phyloP scores from a whole-genome alignment of 53 echinoderm and acorn worm species.

The Hippasteria phrygiana region DNA sequence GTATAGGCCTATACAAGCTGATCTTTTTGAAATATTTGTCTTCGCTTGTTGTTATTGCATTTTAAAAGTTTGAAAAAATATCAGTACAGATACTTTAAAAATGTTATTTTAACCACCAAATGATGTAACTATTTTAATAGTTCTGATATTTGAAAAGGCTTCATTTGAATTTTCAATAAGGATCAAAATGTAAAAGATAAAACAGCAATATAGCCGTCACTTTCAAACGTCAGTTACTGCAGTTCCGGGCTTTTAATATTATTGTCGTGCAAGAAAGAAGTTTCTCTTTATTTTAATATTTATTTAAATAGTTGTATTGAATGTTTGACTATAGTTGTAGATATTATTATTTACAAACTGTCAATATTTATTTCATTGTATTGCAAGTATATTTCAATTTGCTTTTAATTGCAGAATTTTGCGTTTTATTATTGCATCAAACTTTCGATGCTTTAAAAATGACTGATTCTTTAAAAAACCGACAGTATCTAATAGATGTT shows the following conservation, averaged over 20 bases:
- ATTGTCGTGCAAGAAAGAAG: neutral
- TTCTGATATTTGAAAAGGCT: no score
- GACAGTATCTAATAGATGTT: no score
- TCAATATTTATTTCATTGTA: conserved; percentile 6
- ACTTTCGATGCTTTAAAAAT: neutral
- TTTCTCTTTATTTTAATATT: neutral
- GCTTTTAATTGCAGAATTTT: conserved; percentile 13
- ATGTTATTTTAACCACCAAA: no score
- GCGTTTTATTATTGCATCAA: neutral
- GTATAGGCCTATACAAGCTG: no score
- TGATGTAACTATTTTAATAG: no score
- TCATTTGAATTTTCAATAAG: no score
- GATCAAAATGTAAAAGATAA: neutral
- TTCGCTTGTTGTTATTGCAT: no score
- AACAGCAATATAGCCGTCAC: neutral
- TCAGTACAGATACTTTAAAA: no score
- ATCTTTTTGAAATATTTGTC: no score
- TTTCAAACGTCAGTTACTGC: neutral
- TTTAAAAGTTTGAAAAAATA: no score
- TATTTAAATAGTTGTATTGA: no score
- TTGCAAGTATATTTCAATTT: neutral
- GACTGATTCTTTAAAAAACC: neutral
- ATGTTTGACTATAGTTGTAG: neutral
- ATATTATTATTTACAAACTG: conserved; percentile 6
- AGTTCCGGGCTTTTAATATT: neutral